phyloP scores from a whole-genome alignment of 2,113 vertebrate genomes.

The Vicugna pacos region DNA sequence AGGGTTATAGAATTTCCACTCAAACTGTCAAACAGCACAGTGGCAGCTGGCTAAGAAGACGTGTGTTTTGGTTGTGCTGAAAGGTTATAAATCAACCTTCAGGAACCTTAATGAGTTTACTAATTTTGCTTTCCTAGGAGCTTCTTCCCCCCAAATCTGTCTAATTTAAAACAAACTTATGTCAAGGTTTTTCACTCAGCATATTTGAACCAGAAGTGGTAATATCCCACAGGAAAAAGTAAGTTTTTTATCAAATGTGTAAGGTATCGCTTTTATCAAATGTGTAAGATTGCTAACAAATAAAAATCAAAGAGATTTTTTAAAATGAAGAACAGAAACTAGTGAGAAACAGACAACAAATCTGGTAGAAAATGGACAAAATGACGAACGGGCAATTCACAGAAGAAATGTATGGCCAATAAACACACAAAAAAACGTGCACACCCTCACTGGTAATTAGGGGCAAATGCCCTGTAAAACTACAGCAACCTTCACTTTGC shows the following conservation, averaged over 20 bases:
- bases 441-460: neutral
- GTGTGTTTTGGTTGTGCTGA: conserved; percentile 8
- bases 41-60: neutral
- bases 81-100: conserved; percentile 69
- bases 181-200: neutral
- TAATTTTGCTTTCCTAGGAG: conserved; percentile 63
- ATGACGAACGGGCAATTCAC: neutral
- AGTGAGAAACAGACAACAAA: neutral
- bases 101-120: conserved; percentile 70
- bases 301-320: neutral
- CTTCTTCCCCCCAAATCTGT: conserved; percentile 62
- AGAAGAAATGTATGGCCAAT: neutral
- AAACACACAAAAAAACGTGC: neutral
- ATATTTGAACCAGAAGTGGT: neutral
- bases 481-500: neutral
- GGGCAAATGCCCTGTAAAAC: neutral
- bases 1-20: neutral
- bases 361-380: neutral
- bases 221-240: neutral
- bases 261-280: conserved; percentile 58
- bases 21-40: conserved; percentile 1
- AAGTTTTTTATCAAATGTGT: conserved; percentile 28
- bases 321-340: neutral
- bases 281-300: neutral
- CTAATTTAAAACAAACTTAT: conserved; percentile 72